Evolutionary conservation across 2,888 invertebrate species (phyloP).

Genomic region (Sycophila texana): DNA sequence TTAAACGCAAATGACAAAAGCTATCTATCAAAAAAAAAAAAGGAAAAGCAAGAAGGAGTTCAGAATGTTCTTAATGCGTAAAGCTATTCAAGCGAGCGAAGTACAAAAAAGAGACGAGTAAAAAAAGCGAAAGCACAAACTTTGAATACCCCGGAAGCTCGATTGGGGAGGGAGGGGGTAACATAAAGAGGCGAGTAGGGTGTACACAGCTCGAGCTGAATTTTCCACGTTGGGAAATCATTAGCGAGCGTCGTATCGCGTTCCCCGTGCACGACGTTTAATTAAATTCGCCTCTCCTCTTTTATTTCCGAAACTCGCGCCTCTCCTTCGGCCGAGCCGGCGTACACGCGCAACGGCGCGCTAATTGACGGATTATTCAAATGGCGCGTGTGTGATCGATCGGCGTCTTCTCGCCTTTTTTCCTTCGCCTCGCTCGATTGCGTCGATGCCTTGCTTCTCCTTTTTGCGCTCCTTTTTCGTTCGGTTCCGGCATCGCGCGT

Average conservation of each 20-base stretch:
- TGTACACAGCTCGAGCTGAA: not conserved
- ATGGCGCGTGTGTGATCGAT: slow-evolving; percentile 70
- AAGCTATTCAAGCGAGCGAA: no score
- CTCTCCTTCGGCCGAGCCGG: slow-evolving; percentile 20
- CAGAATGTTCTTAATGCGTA: no score
- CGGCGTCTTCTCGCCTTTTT: slow-evolving; percentile 29
- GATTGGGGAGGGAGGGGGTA: not conserved
- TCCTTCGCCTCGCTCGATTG: no score
- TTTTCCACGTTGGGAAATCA: slow-evolving; percentile 29
- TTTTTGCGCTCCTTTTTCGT: no score
- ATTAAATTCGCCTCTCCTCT: slow-evolving; percentile 67
- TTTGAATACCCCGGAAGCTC: not conserved
- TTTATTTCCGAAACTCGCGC: slow-evolving; percentile 46
- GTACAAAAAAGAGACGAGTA: no score
- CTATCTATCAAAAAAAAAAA: no score
- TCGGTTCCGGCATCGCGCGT: no score
- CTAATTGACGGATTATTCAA: slow-evolving; percentile 74
- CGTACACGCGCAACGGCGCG: slow-evolving; percentile 43
- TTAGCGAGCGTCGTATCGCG: slow-evolving; percentile 20
- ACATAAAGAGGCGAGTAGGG: not conserved
- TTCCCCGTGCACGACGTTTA: slow-evolving; percentile 63
- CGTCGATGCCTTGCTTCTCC: no score
- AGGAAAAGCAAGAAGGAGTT: no score
- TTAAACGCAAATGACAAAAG: no score
- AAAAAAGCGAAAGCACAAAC: no score